Evolutionary conservation across 2,888 invertebrate species (phyloP).

Genomic region (Caradrina clavipalpis): DNA sequence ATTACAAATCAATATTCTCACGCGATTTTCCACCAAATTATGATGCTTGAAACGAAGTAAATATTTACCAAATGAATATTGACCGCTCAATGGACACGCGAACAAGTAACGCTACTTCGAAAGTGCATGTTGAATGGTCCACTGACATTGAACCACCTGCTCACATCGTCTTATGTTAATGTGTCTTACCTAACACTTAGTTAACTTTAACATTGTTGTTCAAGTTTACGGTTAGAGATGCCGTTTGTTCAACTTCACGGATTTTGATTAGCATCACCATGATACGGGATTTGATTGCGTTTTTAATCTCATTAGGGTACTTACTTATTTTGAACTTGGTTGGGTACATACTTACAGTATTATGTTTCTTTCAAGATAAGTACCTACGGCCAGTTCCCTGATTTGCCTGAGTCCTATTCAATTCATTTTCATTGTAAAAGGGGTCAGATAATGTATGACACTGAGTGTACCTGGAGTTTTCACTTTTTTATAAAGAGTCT

Average conservation of each 20-base stretch:
- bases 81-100: slow-evolving; percentile 25
- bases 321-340: not conserved
- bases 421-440: no score
- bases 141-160: slow-evolving; percentile 70
- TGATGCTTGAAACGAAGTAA: slow-evolving; percentile 19
- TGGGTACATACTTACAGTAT: not conserved
- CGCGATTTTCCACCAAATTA: slow-evolving; percentile 27
- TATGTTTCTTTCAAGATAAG: no score
- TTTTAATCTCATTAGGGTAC: not conserved
- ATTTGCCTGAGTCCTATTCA: no score
- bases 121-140: slow-evolving; percentile 62
- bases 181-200: slow-evolving; percentile 62
- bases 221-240: slow-evolving; percentile 60
- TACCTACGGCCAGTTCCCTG: no score
- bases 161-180: slow-evolving; percentile 64
- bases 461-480: no score
- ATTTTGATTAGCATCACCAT: slow-evolving; percentile 18
- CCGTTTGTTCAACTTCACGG: slow-evolving; percentile 22
- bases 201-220: slow-evolving; percentile 53
- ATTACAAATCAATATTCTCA: slow-evolving; percentile 22
- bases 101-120: slow-evolving; percentile 60
- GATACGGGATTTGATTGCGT: slow-evolving; percentile 15
- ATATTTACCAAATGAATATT: slow-evolving; percentile 33
- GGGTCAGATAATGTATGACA: no score
- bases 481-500: no score